Conservation (phyloP, 2,888 invertebrate species). For the Cheilosia scutellata region DNA sequence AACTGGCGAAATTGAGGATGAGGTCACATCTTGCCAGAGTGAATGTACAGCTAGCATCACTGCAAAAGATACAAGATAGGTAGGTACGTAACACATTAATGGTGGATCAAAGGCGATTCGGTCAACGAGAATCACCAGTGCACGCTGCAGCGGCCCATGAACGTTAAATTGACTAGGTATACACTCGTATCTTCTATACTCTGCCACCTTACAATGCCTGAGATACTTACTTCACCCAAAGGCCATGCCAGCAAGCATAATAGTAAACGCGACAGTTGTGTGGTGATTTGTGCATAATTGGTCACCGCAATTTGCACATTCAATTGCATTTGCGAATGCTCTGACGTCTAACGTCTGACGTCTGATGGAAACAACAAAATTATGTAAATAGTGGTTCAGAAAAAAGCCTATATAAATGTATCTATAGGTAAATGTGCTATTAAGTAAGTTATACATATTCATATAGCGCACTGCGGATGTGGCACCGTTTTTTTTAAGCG, state of each 20-base stretch:
- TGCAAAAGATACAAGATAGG: constrained; percentile 16
- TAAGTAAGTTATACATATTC: constrained; percentile 47
- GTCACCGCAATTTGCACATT: constrained; percentile 41
- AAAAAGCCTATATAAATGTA: background rate
- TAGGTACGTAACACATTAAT: constrained; percentile 31
- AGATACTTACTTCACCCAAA: background rate
- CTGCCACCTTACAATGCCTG: background rate
- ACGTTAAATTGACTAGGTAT: background rate
- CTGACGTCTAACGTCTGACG: background rate
- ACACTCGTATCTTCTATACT: background rate
- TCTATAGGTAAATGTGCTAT: constrained; percentile 37
- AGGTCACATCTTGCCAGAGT: constrained; percentile 21
- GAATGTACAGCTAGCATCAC: constrained; percentile 1
- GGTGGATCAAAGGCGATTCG: constrained; percentile 47
- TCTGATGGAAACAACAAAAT: constrained; percentile 33
- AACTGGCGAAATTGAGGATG: constrained; percentile 20
- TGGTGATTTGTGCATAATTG: constrained; percentile 43
- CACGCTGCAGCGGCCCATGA: constrained; percentile 20
- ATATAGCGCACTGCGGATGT: constrained; percentile 45
- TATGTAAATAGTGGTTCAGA: constrained; percentile 44
- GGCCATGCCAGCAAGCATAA: background rate
- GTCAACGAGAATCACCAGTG: constrained; percentile 45
- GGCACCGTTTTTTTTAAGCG: constrained; percentile 50
- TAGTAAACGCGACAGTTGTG: background rate
- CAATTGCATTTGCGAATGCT: constrained; percentile 4